Base-by-base conservation (phyloP, 2,797 vertebrate species). In the Sebastes melanostomus region DNA sequence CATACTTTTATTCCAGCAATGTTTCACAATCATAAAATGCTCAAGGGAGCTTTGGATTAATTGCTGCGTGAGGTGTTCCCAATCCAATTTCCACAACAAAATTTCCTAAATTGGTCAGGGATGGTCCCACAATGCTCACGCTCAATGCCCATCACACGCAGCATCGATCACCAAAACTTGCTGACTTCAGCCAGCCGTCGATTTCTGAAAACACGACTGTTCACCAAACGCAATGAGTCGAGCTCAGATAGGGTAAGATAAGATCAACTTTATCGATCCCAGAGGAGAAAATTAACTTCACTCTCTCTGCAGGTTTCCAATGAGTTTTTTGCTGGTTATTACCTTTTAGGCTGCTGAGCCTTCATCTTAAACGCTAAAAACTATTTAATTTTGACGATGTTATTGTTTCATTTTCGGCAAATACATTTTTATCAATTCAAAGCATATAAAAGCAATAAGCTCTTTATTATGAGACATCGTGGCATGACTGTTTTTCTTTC, bases 191-290 rank as follows among this genome's bases (percentile, higher is more conserved):
- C 59, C 65, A n/a, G 6, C 52, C 8, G 10, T 62, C 16, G 20
- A 58, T 69, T 60, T 79, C 27, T 67, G 30, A 78, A 55, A 82
- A 75, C 75, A 65, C 66, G 6, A 55, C 65, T 77, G 61, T 75
- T 86, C 72, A 46, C 13, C 13, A 58, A 82, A 78, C 78, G 12
- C 76, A 82, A 67, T 32, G 18, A 80, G 32, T 73, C 0, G 0
- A 58, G 38, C 32, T 77, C 18, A 63, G 18, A 77, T 11, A 22
- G 24, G 16, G 2, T 61, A 11, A 70, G 42, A 24, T 27, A 27
- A 82, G 24, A 82, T 83, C 13, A 34, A 46, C 70, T 27, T 69
- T 72, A 73, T 72, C 42, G 59, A 78, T 80, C 68, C 34, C 46
- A 1, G 1, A 20, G 32, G 38, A 42, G 13, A 38, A 72, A 72